phyloP scores from a whole-genome alignment of 2,888 invertebrate species.

The Macrosoma leucophasiata region DNA sequence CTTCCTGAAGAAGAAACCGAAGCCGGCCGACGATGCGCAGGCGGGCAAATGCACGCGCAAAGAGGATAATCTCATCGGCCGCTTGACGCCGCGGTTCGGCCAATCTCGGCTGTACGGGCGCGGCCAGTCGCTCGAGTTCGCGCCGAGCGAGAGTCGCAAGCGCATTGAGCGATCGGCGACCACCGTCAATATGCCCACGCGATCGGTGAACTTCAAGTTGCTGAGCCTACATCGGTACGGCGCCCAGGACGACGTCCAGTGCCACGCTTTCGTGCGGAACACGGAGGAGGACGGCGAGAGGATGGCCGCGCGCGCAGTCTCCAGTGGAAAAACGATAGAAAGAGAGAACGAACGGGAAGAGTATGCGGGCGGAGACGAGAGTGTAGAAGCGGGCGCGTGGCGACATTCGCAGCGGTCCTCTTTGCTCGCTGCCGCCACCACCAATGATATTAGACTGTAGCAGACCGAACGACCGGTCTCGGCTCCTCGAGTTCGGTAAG shows the following conservation, averaged over 20 bases:
- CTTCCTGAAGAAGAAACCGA: conserved; percentile 63
- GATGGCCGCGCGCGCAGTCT: conserved; percentile 17
- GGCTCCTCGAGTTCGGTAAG: conserved; percentile 5
- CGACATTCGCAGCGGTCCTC: conserved; percentile 31
- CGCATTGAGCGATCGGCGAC: conserved; percentile 65
- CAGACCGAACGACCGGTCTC: conserved; percentile 19
- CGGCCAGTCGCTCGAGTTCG: conserved; percentile 62
- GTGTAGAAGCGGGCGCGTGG: conserved; percentile 26
- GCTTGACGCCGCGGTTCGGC: conserved; percentile 63
- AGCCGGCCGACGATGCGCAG: conserved; percentile 43
- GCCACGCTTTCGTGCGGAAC: conserved; percentile 36
- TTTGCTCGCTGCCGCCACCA: conserved; percentile 45
- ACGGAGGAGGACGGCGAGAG: conserved; percentile 26
- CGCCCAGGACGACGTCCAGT: conserved; percentile 44
- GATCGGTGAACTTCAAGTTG: conserved; percentile 58
- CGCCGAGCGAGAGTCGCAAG: conserved; percentile 37
- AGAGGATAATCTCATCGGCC: conserved; percentile 61
- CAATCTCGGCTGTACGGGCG: conserved; percentile 60
- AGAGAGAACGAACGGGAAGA: no score
- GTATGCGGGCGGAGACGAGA: conserved; percentile 21
- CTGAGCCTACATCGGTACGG: conserved; percentile 66
- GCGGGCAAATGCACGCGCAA: conserved; percentile 37
- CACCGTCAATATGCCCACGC: conserved; percentile 51
- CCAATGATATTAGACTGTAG: conserved; percentile 56
- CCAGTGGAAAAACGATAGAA: no score